Base-by-base conservation (phyloP, 1,140 invertebrate species). In the Metaphire vulgaris region DNA sequence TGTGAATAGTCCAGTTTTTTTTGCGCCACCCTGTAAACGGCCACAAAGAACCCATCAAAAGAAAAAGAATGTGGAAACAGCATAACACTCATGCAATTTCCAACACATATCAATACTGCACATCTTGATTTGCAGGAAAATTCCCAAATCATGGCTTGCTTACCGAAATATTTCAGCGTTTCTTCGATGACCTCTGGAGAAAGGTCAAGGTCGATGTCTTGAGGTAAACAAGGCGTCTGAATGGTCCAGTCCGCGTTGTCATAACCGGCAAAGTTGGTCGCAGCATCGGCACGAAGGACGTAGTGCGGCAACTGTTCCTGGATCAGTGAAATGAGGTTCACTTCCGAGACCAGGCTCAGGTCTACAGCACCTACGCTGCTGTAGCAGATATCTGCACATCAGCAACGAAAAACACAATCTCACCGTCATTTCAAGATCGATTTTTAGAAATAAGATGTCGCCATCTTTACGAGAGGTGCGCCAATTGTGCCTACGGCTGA, bases 91-190 rank as follows among this genome's bases (percentile, higher is more conserved):
- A n/a, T n/a, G n/a, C n/a, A n/a, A n/a, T n/a, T n/a, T n/a, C n/a
- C n/a, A n/a, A n/a, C n/a, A n/a, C n/a, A n/a, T n/a, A n/a, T n/a
- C n/a, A n/a, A n/a, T n/a, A n/a, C n/a, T n/a, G n/a, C n/a, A 65
- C n/a, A 1, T 29, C 68, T 69, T 32, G 30, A n/a, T 1, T 31
- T 69, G n/a, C 29, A 29, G 33, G 6, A 29, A 68, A 16, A 65
- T 16, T 29, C 29, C 16, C n/a, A 70, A 15, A 15, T 29, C 69
- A 70, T 15, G 1, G 14, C 64, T 26, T 72, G 95, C 94, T 96
- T 88, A 98, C 95, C 91, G 87, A 98, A 98, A 89, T 97, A 98
- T 88, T 97, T 96, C 77, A 98, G 90, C 68, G 93, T 95, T 87
- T 97, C 94, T 86, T 93, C 91, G 85, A 96, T 95, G 88, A 96